Evolutionary conservation across 2,888 invertebrate genomes (phyloP).

Genomic region (Phyto melanocephala): DNA sequence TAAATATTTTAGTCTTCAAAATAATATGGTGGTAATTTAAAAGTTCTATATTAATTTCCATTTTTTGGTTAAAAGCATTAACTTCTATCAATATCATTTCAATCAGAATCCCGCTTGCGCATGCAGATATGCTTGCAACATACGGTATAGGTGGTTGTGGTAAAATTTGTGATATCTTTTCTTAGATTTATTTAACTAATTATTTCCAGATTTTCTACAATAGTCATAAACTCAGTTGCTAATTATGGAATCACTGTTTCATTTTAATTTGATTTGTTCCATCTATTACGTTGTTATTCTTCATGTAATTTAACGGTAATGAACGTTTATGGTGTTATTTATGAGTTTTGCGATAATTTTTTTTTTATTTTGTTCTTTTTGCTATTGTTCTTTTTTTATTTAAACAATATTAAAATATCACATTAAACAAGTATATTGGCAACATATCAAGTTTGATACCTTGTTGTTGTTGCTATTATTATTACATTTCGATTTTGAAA

Average conservation of each 20-base stretch:
- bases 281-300: conserved; percentile 53
- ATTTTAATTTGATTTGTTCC: conserved; percentile 41
- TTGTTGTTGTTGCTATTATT: not conserved
- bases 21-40: too few relatives aligned
- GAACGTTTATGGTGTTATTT: conserved; percentile 66
- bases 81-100: too few relatives aligned
- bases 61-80: too few relatives aligned
- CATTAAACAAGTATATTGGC: conserved; percentile 58
- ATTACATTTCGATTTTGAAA: conserved; percentile 36
- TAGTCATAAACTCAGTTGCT: too few relatives aligned
- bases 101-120: too few relatives aligned
- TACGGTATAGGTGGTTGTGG: too few relatives aligned
- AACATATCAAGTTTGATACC: conserved; percentile 58
- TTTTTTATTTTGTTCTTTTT: conserved; percentile 50
- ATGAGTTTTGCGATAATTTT: conserved; percentile 66
- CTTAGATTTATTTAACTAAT: too few relatives aligned
- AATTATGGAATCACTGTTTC: not conserved
- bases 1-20: too few relatives aligned
- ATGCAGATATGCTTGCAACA: too few relatives aligned
- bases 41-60: too few relatives aligned
- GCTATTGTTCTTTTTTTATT: conserved; percentile 12
- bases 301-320: conserved; percentile 62
- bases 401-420: conserved; percentile 58
- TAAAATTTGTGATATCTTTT: too few relatives aligned
- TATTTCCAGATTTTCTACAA: too few relatives aligned